phyloP scores from a whole-genome alignment of 2,113 vertebrate species.

The Alectura lathami region DNA sequence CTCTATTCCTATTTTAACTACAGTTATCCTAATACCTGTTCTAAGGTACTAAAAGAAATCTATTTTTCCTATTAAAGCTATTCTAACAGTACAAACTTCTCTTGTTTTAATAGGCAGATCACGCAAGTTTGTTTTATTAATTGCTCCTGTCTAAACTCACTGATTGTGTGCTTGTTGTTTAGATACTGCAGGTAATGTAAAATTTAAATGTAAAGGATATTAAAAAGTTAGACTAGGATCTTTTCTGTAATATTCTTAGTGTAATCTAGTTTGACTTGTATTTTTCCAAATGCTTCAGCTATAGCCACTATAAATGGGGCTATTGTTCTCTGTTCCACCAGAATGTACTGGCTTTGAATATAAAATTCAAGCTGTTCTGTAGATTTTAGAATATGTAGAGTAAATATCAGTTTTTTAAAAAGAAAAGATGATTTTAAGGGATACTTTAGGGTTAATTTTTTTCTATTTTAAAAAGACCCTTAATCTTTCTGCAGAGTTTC shows the following conservation, averaged over 20 bases:
- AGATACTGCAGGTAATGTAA: background rate
- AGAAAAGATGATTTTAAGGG: background rate
- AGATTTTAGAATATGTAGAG: background rate
- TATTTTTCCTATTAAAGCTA: background rate
- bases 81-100: background rate
- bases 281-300: slow-evolving; percentile 25
- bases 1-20: background rate
- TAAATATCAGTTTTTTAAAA: background rate
- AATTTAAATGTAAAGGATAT: background rate
- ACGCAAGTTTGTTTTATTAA: background rate
- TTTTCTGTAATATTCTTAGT: background rate
- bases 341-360: background rate
- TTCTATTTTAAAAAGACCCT: background rate
- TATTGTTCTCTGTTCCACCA: slow-evolving; percentile 1
- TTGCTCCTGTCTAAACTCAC: background rate
- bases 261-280: background rate
- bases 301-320: slow-evolving; percentile 21
- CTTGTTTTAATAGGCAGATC: background rate
- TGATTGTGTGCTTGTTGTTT: background rate
- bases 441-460: background rate
- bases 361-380: background rate
- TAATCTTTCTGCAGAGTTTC: background rate
- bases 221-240: background rate
- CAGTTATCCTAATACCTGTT: background rate
- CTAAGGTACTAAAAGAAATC: background rate